Conservation (phyloP, 2,113 vertebrate species). For the Corythaeola cristata region DNA sequence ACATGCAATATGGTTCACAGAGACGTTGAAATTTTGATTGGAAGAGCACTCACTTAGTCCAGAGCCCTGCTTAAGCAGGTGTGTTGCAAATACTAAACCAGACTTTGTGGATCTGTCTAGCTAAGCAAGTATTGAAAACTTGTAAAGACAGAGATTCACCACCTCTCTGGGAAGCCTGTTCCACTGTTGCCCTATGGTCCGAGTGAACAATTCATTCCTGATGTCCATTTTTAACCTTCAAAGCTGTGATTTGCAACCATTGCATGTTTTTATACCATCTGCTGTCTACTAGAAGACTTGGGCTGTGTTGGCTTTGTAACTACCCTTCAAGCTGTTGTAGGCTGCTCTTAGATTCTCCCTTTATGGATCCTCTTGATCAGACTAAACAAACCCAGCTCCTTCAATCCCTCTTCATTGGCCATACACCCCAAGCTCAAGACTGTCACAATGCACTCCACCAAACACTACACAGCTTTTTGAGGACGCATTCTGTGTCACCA, state of each 20-base stretch:
- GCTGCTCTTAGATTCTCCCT: background rate
- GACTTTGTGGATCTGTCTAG: background rate
- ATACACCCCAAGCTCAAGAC: background rate
- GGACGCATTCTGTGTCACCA: background rate
- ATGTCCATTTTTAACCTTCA: background rate
- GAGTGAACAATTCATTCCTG: background rate
- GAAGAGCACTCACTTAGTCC: background rate
- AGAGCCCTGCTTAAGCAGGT: background rate
- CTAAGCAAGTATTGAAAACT: background rate
- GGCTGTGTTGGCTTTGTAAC: background rate
- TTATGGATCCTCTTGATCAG: background rate
- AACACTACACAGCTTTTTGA: background rate
- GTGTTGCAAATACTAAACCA: background rate
- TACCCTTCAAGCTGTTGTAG: background rate
- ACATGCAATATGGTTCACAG: background rate
- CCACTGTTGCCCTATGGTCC: background rate
- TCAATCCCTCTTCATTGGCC: background rate
- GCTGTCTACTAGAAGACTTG: background rate
- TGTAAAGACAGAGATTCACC: background rate
- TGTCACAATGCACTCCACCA: background rate
- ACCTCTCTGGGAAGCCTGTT: background rate
- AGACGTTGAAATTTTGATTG: background rate
- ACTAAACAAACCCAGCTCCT: background rate
- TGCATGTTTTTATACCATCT: background rate
- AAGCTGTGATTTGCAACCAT: background rate